phyloP scores from a whole-genome alignment of 2,113 vertebrate species.

The Mobula hypostoma region DNA sequence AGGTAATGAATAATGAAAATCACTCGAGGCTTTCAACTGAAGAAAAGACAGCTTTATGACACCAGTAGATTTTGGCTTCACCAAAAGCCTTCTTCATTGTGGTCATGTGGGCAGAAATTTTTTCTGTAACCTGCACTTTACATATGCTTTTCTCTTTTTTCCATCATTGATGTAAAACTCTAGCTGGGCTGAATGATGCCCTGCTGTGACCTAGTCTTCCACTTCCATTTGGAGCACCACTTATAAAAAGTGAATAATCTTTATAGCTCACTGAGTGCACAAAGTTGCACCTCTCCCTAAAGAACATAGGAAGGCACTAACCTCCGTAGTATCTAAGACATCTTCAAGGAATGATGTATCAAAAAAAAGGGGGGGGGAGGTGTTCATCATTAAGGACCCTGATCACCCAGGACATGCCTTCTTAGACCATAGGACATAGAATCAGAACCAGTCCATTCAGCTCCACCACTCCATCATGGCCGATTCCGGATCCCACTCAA shows the following conservation, averaged over 20 bases:
- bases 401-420: too few relatives aligned
- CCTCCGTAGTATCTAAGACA: too few relatives aligned
- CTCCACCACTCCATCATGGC: too few relatives aligned
- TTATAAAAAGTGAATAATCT: background rate
- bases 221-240: background rate
- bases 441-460: too few relatives aligned
- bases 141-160: background rate
- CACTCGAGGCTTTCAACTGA: background rate
- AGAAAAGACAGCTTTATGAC: background rate
- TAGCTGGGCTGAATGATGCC: background rate
- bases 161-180: background rate
- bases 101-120: background rate
- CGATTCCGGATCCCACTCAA: too few relatives aligned
- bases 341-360: too few relatives aligned
- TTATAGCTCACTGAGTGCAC: background rate
- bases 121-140: background rate
- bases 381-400: too few relatives aligned
- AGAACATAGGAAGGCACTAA: background rate
- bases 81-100: too few relatives aligned
- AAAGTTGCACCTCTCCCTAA: background rate
- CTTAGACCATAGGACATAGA: too few relatives aligned
- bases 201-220: background rate
- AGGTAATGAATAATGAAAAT: background rate
- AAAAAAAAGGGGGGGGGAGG: too few relatives aligned
- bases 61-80: background rate